Evolutionary conservation across 2,888 invertebrate genomes (phyloP).

Genomic region (Dysmachus trigonus): DNA sequence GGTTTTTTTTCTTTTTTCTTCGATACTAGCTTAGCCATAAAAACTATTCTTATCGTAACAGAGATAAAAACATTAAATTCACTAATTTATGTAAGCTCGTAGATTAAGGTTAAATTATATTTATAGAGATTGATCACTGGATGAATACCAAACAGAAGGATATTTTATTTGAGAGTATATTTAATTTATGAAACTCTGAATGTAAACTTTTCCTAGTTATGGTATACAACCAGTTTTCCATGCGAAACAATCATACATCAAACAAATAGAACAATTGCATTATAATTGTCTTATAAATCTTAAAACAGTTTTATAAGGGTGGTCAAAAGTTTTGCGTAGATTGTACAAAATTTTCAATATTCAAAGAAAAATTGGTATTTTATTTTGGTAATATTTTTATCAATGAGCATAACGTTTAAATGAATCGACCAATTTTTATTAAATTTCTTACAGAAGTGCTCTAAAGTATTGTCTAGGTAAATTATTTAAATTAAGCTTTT

Average conservation of each 20-base stretch:
- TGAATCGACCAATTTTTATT: no score
- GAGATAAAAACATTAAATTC: slow-evolving; percentile 39
- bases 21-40: slow-evolving; percentile 25
- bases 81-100: slow-evolving; percentile 36
- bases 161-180: background rate
- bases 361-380: background rate
- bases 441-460: no score
- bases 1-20: background rate
- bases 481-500: no score
- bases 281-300: slow-evolving; percentile 14
- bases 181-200: background rate
- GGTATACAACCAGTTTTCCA: background rate
- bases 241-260: background rate
- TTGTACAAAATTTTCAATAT: background rate
- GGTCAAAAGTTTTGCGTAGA: background rate
- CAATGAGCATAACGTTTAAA: no score
- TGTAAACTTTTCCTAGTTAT: background rate
- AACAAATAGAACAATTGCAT: slow-evolving; percentile 6
- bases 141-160: background rate
- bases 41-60: slow-evolving; percentile 31
- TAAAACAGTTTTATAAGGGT: background rate
- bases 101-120: slow-evolving; percentile 7
- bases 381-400: no score
- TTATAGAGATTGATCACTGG: background rate
- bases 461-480: no score